Conservation (phyloP, 2,888 invertebrate species). For the Cryptosula pallasiana region DNA sequence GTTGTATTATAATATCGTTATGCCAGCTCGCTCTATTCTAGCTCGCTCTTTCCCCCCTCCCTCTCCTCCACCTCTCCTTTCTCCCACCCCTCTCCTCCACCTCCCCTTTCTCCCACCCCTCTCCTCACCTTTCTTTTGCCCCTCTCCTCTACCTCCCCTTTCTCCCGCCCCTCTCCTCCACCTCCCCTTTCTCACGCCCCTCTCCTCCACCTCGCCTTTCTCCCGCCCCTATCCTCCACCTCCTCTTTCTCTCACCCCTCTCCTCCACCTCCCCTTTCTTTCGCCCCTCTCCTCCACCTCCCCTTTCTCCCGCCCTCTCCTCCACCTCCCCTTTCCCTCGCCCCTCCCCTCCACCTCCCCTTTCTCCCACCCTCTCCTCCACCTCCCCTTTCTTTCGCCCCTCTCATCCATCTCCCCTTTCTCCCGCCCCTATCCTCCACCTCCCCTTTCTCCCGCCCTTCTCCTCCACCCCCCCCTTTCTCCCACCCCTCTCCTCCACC, state of each 20-base stretch:
- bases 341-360: neutral
- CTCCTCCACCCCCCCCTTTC: neutral
- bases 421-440: neutral
- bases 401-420: neutral
- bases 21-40: too few relatives aligned
- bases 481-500: neutral
- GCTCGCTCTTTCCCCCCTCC: neutral
- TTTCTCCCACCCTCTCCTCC: neutral
- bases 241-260: neutral
- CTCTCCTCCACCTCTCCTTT: neutral
- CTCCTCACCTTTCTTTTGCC: neutral
- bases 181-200: neutral
- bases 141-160: neutral
- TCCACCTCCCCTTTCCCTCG: neutral
- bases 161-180: neutral
- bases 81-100: neutral
- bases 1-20: too few relatives aligned
- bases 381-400: neutral
- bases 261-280: neutral
- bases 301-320: neutral
- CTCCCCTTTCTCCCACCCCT: neutral
- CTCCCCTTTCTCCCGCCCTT: neutral
- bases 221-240: neutral
- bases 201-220: neutral
- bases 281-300: neutral